Percentiles rank a stretch among this genome's conserved stretches.
Conservation (phyloP, 2,797 vertebrate species). For the Acanthiza pusilla region DNA sequence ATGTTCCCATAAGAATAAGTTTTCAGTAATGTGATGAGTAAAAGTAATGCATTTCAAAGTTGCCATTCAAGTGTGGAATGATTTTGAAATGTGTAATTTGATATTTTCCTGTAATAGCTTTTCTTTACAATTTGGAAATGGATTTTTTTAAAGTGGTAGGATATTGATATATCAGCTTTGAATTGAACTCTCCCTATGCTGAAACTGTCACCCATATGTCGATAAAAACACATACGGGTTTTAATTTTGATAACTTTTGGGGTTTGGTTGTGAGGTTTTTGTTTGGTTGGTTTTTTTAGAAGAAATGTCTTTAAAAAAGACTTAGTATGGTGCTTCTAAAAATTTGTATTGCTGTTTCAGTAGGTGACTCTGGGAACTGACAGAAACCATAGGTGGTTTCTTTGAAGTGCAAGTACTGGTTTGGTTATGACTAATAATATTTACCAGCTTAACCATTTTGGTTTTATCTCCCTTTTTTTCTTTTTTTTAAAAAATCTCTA, state of each 20-base stretch:
- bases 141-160: not conserved
- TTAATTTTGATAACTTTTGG: not conserved
- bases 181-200: not conserved
- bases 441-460: not conserved
- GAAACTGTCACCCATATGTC: not conserved
- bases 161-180: not conserved
- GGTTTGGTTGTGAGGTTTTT: not conserved
- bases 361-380: not conserved
- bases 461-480: not conserved
- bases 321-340: not conserved
- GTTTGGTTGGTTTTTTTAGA: not conserved
- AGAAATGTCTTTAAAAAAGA: not conserved
- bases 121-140: not conserved
- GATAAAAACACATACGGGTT: not conserved
- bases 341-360: not conserved
- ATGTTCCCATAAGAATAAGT: not conserved
- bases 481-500: not conserved
- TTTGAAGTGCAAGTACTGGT: not conserved
- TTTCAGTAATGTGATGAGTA: not conserved
- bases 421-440: not conserved
- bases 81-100: not conserved
- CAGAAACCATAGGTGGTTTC: not conserved
- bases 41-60: not conserved
- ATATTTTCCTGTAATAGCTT: not conserved
- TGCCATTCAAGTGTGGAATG: not conserved